Evolutionary conservation across 1,140 invertebrate genomes (phyloP).

Genomic region (Bactericera cockerelli): DNA sequence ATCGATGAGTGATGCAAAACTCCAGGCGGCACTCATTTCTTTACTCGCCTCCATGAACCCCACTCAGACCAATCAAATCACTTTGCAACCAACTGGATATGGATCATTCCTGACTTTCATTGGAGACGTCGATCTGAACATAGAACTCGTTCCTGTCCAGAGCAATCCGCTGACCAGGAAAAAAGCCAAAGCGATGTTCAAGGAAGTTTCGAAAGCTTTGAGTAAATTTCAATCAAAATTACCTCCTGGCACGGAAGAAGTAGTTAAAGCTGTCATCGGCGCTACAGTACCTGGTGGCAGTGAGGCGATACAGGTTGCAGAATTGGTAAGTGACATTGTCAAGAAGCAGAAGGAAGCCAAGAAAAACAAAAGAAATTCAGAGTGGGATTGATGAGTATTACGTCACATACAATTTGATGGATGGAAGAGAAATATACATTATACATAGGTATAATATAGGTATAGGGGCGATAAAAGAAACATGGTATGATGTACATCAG

Average conservation of each 20-base stretch:
- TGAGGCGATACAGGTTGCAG: not conserved
- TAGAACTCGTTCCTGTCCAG: not conserved
- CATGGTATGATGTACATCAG: too few relatives aligned
- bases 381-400: too few relatives aligned
- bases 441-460: too few relatives aligned
- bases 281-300: not conserved
- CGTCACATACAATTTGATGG: too few relatives aligned
- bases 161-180: constrained; percentile 1
- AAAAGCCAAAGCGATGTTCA: not conserved
- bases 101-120: not conserved
- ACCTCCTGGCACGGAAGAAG: not conserved
- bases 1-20: not conserved
- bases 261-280: not conserved
- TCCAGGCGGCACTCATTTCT: not conserved
- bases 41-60: not conserved
- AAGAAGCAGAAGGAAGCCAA: not conserved
- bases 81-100: not conserved
- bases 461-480: too few relatives aligned
- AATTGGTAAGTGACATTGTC: not conserved
- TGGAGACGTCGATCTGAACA: not conserved
- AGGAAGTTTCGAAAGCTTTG: not conserved
- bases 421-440: too few relatives aligned
- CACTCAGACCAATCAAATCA: not conserved
- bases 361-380: not conserved
- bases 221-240: not conserved